Base-by-base conservation (phyloP, 2,888 invertebrate genomes). In the Ormyrus thymus region DNA sequence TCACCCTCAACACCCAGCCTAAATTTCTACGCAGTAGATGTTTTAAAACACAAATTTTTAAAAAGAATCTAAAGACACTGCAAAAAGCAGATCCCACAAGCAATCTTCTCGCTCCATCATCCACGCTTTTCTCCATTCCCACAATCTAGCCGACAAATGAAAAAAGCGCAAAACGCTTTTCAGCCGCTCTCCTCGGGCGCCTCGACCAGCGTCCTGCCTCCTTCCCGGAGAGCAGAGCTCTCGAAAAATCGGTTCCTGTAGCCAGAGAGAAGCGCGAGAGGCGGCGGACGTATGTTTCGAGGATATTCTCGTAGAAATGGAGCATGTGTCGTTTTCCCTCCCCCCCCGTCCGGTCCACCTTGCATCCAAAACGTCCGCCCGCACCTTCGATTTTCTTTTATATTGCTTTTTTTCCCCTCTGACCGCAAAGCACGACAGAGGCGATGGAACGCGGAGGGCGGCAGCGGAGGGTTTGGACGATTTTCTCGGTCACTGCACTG, bases 291-390 rank as follows among this genome's bases (percentile, higher is more conserved):
- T 29, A 55, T 58, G 56, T 15, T 46, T 15, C 59, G 69, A 69
- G 48, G 56, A 70, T 77, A 66, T 50, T 77, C 66, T 78, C 66
- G 68, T 78, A 72, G 77, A 78, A 78, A 72, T 78, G 72, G 77
- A 78, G 77, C 77, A 78, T 78, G 76, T 70, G 77, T 72, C 77
- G 72, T 78, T 78, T 78, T 78, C 68, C 29, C 29, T 55, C 66
- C 29, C 62, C 13, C 15, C 69, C 76, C 3, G 29, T 29, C 3
- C 29, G 29, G 29, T 29, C 29, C 29, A 3, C 29, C 3, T 15
- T 15, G 10, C 9, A 1, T 0, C 61, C 58, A 7, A 53, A 53
- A 53, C 61, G 43, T 51, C 45, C n/a, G 10, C 46, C 15, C 29
- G 11, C 8, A 11, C 9, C 50, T 51, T 6, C 50, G 8, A 13